Base-by-base conservation (phyloP, 2,113 vertebrate genomes). In the Mus pahari region DNA sequence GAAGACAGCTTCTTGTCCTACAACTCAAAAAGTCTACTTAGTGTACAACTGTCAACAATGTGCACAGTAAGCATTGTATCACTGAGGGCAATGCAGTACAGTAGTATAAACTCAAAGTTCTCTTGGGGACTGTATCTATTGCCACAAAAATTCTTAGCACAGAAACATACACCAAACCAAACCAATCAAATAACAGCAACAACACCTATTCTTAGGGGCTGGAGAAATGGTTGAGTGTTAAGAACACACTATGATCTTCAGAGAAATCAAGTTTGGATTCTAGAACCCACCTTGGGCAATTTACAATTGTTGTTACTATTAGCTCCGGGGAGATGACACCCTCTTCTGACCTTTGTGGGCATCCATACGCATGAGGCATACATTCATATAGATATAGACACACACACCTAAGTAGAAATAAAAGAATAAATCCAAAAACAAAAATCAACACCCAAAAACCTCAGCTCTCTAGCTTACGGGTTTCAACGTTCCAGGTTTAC, bases 51-150 rank as follows among this genome's bases (percentile, higher is more conserved):
- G 42, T 3, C 19, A 82, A 53, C 64, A 66, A 7, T 5, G 13
- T 12, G 6, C 0, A 1, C 50, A 55, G 60, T 2, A 10, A 5
- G 13, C 7, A 31, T 3, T 42, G 5, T 19, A 13, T 1, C 8
- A 26, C 62, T 62, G 10, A 2, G 4, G 53, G 60, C 33, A 16
- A 53, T 9, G 19, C 26, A 2, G 73, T 5, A 14, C 12, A 9
- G 50, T 24, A n/a, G n/a, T 17, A 13, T 17, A 33, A 19, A 53
- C 89, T 33, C 36, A 50, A 42, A 66, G n/a, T 55, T 77, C 24
- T 33, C 12, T 48, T 10, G 2, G 9, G 60, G 50, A 36, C 36
- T 12, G 7, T 3, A 82, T 12, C 36, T 0, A 86, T 8, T 28
- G 50, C n/a, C 60, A 14, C 0, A 74, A 62, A 68, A n/a, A 60